phyloP scores from a whole-genome alignment of 2,888 invertebrate genomes.

The Cantharis lateralis region DNA sequence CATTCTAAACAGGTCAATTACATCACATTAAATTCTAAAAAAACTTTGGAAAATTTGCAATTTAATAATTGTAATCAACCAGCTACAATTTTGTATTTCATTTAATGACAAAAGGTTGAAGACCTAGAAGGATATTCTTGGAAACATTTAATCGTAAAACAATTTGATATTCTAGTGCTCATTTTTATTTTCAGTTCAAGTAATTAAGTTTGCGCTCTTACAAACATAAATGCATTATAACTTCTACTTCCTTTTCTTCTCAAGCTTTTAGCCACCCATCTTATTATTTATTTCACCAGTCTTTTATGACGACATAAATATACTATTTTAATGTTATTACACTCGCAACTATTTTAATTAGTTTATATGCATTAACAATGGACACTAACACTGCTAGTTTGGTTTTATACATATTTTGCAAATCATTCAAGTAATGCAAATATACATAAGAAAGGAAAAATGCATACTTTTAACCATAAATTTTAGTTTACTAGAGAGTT shows the following conservation, averaged over 20 bases:
- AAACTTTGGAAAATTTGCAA: constrained; percentile 12
- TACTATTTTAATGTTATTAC: not conserved
- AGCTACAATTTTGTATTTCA: constrained; percentile 1
- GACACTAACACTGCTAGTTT: not conserved
- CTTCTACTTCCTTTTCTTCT: not conserved
- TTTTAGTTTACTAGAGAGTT: no score
- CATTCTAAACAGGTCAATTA: constrained; percentile 8
- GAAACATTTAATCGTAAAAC: constrained; percentile 5
- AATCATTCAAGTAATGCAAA: not conserved
- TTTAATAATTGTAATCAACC: constrained; percentile 8
- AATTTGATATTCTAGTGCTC: constrained; percentile 2
- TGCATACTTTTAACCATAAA: no score
- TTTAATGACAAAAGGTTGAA: constrained; percentile 8
- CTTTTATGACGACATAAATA: not conserved
- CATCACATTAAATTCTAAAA: constrained; percentile 4
- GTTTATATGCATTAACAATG: not conserved
- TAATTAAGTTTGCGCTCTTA: not conserved
- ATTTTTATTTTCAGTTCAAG: not conserved
- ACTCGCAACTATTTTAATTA: not conserved
- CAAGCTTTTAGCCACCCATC: not conserved
- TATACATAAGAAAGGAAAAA: no score
- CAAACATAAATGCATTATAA: not conserved
- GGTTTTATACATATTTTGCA: not conserved
- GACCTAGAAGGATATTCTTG: constrained; percentile 2
- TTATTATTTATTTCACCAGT: not conserved